Base-by-base conservation (phyloP, 2,888 invertebrate genomes). In the Diarsia brunnea region DNA sequence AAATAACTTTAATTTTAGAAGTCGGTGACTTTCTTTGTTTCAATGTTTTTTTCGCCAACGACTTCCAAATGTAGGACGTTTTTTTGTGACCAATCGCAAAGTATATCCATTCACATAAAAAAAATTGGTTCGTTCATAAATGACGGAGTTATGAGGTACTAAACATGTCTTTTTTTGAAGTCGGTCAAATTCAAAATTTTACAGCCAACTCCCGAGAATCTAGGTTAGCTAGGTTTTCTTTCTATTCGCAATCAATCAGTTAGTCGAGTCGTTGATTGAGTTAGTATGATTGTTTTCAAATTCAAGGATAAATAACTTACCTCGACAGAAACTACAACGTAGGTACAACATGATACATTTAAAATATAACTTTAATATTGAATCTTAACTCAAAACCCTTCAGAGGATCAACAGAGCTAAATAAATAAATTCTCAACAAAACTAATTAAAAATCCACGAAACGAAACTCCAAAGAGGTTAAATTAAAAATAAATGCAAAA, bases 401-500 rank as follows among this genome's bases (percentile, higher is more conserved):
- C 0, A 1, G 19, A 38, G 1, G 5, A 0, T 47, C 3, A 27
- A 67, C 27, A n/a, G 49, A 1, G n/a, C 19, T n/a, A n/a, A 14
- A 27, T 16, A 27, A 12, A 43, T 27, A 43, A 51, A 75, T 19
- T 11, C 10, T 24, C 5, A 4, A 38, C 5, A 21, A 55, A 79
- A 66, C 21, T 5, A 58, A 78, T 47, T 21, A 24, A 63, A 79
- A 71, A 69, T 49, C 12, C 7, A 49, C 11, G 14, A 0, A 67
- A 63, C 24, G 47, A 69, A 70, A 43, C 66, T 66, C 73, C 82
- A 66, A 66, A 74, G 74, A 82, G 45, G 14, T 53, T 66, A 7
- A 51, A 75, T 49, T 53, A 27, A 78, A 77, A 63, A 65, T 76
- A 73, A 19, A 77, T 61, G 7, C 4, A 75, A 69, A 78, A 84